These are phyloP conservation scores for Smutsia temminckii DNA, from an alignment of 2,797 vertebrate genomes.

Conservation along the genomic window DNA sequence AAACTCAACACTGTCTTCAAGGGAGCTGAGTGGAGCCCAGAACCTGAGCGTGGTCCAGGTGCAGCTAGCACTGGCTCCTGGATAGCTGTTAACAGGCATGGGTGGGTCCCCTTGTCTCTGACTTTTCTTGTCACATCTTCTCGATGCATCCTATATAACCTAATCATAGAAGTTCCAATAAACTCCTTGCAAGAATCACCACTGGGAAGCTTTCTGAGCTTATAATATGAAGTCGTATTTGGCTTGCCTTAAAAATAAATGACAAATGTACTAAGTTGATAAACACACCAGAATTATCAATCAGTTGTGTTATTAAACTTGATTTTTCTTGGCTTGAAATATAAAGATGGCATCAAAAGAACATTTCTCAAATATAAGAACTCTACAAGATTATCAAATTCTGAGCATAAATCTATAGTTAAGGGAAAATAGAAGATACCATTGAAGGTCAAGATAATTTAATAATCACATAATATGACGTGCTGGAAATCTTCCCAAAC, in stretches of 20 bases:
- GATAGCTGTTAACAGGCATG: background rate
- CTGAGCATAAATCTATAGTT: conserved; percentile 29
- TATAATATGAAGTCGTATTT: conserved; percentile 39
- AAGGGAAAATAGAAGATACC: conserved; percentile 2
- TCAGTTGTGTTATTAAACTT: conserved; percentile 15
- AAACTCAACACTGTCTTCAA: background rate
- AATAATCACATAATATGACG: conserved; percentile 46
- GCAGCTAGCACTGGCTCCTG: background rate
- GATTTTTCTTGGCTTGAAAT: conserved; percentile 51
- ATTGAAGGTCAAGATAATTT: conserved; percentile 47
- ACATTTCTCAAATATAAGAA: conserved; percentile 38
- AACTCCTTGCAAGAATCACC: background rate
- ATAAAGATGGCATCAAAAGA: conserved; percentile 48
- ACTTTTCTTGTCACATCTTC: background rate
- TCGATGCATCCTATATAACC: background rate
- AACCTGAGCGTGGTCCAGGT: background rate
- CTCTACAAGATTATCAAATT: conserved; percentile 17
- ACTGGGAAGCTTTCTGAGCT: background rate
- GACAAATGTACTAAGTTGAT: conserved; percentile 7
- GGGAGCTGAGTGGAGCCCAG: background rate
- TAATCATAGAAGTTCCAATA: background rate
- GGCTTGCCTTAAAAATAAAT: background rate
- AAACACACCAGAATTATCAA: background rate
- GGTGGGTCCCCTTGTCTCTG: background rate
- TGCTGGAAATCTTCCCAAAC: conserved; percentile 54